These are phyloP conservation scores for Augochlorella aurata DNA, from an alignment of 2,888 invertebrate species.

Conservation along the genomic window DNA sequence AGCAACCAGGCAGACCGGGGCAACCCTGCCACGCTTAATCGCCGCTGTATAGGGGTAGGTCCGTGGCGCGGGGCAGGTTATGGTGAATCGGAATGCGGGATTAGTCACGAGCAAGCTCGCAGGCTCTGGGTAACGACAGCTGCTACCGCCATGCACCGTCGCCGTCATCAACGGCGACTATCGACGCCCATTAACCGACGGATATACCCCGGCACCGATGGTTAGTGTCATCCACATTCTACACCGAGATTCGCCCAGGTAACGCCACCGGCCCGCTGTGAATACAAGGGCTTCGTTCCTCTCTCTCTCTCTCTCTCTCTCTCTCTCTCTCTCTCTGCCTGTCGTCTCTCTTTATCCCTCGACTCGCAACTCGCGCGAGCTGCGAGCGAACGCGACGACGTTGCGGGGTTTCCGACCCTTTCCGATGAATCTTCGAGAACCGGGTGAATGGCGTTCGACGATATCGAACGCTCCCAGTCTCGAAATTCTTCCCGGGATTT, in stretches of 20 bases:
- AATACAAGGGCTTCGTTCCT: slow-evolving; percentile 52
- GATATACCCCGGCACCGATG: slow-evolving; percentile 49
- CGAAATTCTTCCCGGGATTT: slow-evolving; percentile 37
- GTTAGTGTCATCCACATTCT: slow-evolving; percentile 56
- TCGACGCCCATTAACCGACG: slow-evolving; percentile 64
- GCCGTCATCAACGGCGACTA: slow-evolving; percentile 65
- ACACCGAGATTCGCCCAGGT: slow-evolving; percentile 48
- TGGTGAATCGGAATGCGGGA: slow-evolving; percentile 77
- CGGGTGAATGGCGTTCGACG: slow-evolving; percentile 42
- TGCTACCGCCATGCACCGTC: slow-evolving; percentile 72
- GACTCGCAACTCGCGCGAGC: not conserved
- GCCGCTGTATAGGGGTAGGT: slow-evolving; percentile 67
- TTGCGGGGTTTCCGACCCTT: slow-evolving; percentile 56
- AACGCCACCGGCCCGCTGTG: slow-evolving; percentile 38
- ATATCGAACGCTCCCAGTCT: slow-evolving; percentile 33
- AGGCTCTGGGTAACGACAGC: slow-evolving; percentile 78
- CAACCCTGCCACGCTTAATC: slow-evolving; percentile 75
- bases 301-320: not conserved
- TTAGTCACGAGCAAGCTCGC: slow-evolving; percentile 78
- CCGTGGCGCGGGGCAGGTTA: slow-evolving; percentile 61
- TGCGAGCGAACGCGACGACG: slow-evolving; percentile 16
- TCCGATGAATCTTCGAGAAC: slow-evolving; percentile 46
- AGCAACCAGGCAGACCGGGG: slow-evolving; percentile 58
- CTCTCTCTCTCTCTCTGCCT: not conserved
- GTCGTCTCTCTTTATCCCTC: not conserved